Evolutionary conservation across 2,797 vertebrate species (phyloP).

Genomic region (Bradypus variegatus): DNA sequence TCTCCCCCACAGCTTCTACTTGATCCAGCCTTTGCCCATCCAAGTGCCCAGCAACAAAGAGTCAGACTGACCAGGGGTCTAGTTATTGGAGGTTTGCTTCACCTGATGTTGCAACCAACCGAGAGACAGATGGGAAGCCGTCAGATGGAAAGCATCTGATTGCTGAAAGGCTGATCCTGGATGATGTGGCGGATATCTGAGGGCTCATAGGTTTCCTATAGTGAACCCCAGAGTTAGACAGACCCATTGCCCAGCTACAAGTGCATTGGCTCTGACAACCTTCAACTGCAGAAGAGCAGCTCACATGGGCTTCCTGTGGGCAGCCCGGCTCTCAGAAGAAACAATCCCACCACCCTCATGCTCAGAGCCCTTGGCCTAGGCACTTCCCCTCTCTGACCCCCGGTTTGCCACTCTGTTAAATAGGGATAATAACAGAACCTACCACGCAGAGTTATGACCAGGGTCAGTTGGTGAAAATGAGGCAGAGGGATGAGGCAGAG

Average conservation of each 20-base stretch:
- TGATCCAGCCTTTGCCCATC: background rate
- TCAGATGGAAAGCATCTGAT: background rate
- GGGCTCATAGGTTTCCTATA: background rate
- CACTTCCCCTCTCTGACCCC: background rate
- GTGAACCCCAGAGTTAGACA: background rate
- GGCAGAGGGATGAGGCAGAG: background rate
- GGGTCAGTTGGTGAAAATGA: too few relatives aligned
- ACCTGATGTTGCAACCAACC: background rate
- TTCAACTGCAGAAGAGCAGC: rapidly evolving
- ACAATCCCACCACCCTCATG: background rate
- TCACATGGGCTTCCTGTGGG: background rate
- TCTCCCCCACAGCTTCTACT: background rate
- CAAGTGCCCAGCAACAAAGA: background rate
- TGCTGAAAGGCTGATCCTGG: background rate
- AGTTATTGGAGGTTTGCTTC: background rate
- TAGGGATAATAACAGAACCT: background rate
- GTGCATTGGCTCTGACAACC: background rate
- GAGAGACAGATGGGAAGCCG: background rate
- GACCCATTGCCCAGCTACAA: background rate
- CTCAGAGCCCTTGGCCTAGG: background rate
- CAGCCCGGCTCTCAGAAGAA: background rate
- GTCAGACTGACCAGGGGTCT: background rate
- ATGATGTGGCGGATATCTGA: rapidly evolving
- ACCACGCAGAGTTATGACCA: background rate
- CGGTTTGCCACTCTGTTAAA: background rate